A percentile compares a stretch with the other conserved stretches of the same genome.
phyloP scores from a whole-genome alignment of 1,140 invertebrate species.

The Zaprionus tsacasi region DNA sequence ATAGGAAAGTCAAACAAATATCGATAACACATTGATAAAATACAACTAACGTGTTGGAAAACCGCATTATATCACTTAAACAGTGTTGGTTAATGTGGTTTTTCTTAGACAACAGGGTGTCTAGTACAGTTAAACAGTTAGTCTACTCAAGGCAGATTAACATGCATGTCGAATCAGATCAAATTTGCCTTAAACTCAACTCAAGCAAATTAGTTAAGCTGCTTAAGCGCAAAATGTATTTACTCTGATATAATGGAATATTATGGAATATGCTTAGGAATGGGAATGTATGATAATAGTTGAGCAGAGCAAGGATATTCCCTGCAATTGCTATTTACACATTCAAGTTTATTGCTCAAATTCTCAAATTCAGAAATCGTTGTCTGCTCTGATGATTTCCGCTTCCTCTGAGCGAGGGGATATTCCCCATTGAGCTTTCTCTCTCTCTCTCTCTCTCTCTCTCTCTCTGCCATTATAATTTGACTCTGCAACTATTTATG shows the following conservation, averaged over 20 bases:
- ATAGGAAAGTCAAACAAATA: too few species aligned
- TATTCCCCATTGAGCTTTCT: neutral
- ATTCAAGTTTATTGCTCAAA: conserved; percentile 1
- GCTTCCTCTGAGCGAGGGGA: neutral
- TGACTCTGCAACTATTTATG: conserved; percentile 12
- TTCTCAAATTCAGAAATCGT: neutral
- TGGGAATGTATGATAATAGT: neutral
- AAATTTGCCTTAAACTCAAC: too few species aligned
- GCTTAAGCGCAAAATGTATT: too few species aligned
- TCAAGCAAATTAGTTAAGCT: too few species aligned
- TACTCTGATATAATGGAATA: neutral
- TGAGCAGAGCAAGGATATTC: neutral
- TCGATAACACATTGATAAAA: too few species aligned
- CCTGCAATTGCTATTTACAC: conserved; percentile 1
- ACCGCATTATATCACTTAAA: too few species aligned
- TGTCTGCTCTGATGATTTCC: conserved; percentile 1
- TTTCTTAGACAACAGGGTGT: too few species aligned
- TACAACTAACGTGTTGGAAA: too few species aligned
- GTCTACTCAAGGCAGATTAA: too few species aligned
- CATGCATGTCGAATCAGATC: too few species aligned
- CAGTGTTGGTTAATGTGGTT: too few species aligned
- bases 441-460: neutral
- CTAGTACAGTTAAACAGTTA: too few species aligned
- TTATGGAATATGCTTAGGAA: neutral
- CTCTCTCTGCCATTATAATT: conserved; percentile 1